These are phyloP conservation scores for Metallyticus violacea DNA, from an alignment of 2,888 invertebrate species.

Conservation along the genomic window DNA sequence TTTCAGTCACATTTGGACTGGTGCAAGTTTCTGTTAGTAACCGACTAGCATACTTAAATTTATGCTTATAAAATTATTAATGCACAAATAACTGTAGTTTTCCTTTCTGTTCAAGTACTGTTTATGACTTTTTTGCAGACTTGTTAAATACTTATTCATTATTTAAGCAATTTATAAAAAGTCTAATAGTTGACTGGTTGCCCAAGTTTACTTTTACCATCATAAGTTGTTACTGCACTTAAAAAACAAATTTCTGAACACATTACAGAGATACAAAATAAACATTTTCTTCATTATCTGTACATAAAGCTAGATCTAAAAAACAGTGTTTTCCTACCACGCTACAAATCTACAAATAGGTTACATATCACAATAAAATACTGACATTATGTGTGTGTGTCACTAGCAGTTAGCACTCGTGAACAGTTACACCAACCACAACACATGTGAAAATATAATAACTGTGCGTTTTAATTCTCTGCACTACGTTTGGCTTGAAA, in stretches of 20 bases:
- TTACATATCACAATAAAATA: conserved; percentile 30
- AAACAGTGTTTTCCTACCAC: neutral
- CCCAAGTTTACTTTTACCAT: neutral
- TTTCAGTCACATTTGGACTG: too few species aligned
- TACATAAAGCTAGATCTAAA: neutral
- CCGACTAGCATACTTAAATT: too few species aligned
- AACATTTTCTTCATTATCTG: neutral
- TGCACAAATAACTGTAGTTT: too few species aligned
- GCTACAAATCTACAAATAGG: neutral
- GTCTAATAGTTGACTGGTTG: neutral
- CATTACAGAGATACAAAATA: conserved; percentile 21
- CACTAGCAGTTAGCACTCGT: conserved; percentile 2
- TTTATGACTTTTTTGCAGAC: too few species aligned
- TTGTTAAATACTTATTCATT: too few species aligned
- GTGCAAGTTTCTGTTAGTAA: too few species aligned
- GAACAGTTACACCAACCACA: neutral
- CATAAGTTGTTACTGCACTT: neutral
- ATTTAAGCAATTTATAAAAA: too few species aligned
- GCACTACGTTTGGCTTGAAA: neutral
- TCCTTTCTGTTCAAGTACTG: too few species aligned
- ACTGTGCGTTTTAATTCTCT: neutral
- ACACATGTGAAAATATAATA: conserved; percentile 3
- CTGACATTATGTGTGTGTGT: conserved; percentile 19
- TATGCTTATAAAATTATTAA: too few species aligned
- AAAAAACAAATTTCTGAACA: conserved; percentile 6